Percentiles rank a stretch among this genome's conserved stretches.
Conservation (phyloP, 2,888 invertebrate species). For the Lingula anatina region DNA sequence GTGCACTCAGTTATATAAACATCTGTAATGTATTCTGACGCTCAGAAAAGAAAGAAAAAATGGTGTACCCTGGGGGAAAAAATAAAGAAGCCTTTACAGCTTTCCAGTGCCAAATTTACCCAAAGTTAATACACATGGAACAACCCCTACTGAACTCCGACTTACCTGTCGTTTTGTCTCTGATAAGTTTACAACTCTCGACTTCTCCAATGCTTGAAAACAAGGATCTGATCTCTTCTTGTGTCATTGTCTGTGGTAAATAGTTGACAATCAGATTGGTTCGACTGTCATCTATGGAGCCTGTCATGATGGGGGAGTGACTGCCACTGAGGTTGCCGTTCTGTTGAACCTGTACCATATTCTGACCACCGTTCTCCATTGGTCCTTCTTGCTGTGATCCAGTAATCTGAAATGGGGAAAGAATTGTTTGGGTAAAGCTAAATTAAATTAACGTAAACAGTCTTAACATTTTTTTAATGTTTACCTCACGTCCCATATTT, state of each 20-base stretch:
- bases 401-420: conserved; percentile 35
- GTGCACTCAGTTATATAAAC: no score
- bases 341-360: conserved; percentile 25
- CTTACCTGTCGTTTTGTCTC: conserved; percentile 93
- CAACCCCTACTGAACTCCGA: neutral
- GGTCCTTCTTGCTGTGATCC: conserved; percentile 29
- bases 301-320: conserved; percentile 31
- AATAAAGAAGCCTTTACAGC: no score
- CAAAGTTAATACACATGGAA: no score
- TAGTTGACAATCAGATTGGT: conserved; percentile 99
- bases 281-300: conserved; percentile 36
- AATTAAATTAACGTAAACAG: no score
- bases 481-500: no score
- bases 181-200: conserved; percentile 97
- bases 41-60: no score
- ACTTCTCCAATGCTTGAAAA: conserved; percentile 99
- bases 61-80: no score
- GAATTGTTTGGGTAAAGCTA: no score
- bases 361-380: conserved; percentile 37
- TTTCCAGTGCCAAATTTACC: no score
- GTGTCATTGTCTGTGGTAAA: conserved; percentile 99
- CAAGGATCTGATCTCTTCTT: conserved; percentile 95
- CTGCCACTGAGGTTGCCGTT: conserved; percentile 39
- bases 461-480: no score
- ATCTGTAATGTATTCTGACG: no score